Base-by-base conservation (phyloP, 2,888 invertebrate genomes). In the Zygaena filipendulae region DNA sequence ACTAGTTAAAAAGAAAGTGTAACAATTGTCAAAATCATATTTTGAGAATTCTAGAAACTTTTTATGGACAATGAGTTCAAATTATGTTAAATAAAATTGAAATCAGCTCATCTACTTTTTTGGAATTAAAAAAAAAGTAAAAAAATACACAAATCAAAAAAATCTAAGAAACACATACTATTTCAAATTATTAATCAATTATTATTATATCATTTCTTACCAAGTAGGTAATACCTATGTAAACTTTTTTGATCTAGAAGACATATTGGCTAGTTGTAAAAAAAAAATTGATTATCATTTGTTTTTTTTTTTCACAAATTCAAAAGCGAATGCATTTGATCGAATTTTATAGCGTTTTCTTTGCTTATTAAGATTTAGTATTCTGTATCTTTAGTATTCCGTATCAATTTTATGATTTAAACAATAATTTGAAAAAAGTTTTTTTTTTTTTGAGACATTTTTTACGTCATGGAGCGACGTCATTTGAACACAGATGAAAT, bases 361-460 rank as follows among this genome's bases (percentile, higher is more conserved):
- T 22, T 11, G 22, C 6, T 11, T 9, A 4, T 16, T 16, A 16
- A 16, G 7, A 16, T 16, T 16, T 16, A 7, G 16, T 16, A 16
- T 16, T 16, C 16, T 16, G 16, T 6, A 16, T 16, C 7, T n/a
- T n/a, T n/a, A n/a, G n/a, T n/a, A n/a, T n/a, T n/a, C n/a, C n/a
- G n/a, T n/a, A n/a, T n/a, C n/a, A n/a, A n/a, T n/a, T n/a, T n/a
- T n/a, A n/a, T n/a, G n/a, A n/a, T n/a, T n/a, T n/a, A n/a, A n/a
- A n/a, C 16, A 32, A 4, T 26, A 27, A 16, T 29, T 11, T 13
- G 12, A 29, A 24, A 24, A 27, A 27, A 14, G 19, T n/a, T 26
- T 7, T 11, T 24, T 21, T 3, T 3, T 3, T 22, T 22, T n/a
- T 22, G 22, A 11, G 22, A 11, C 4, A 22, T 22, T 25, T 8